These are phyloP conservation scores for Piscicola geometra DNA, from an alignment of 2,888 invertebrate genomes.

Conservation along the genomic window DNA sequence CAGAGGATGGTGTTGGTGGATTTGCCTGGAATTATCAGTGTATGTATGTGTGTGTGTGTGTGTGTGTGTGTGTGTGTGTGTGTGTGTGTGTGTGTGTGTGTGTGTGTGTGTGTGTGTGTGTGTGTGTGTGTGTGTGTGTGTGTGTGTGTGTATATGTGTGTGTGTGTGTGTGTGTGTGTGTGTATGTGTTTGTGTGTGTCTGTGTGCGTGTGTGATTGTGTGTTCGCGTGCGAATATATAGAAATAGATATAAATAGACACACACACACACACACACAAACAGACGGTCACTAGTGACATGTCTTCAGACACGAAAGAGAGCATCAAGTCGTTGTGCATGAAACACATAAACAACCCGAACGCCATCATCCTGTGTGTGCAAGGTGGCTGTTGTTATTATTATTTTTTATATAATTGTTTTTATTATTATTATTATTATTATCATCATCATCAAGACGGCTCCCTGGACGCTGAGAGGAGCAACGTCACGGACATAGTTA, in stretches of 20 bases:
- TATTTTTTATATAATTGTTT: background rate
- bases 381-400: slow-evolving; percentile 53
- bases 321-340: slow-evolving; percentile 84
- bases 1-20: background rate
- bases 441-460: slow-evolving; percentile 64
- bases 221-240: background rate
- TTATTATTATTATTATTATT: background rate
- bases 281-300: slow-evolving; percentile 95
- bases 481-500: slow-evolving; percentile 94
- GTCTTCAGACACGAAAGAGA: slow-evolving; percentile 89
- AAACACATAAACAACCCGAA: slow-evolving; percentile 98
- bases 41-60: slow-evolving; percentile 5
- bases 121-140: slow-evolving; percentile 9
- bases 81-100: slow-evolving; percentile 9
- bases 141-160: background rate
- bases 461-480: slow-evolving; percentile 97
- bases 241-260: background rate
- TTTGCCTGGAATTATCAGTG: background rate
- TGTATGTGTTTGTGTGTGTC: too few relatives aligned
- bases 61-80: slow-evolving; percentile 9
- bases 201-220: too few relatives aligned
- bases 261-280: background rate
- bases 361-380: slow-evolving; percentile 96
- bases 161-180: background rate
- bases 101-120: slow-evolving; percentile 9